Evolutionary conservation across 2,888 invertebrate species (phyloP).

Genomic region (Reticulitermes lucifugus): DNA sequence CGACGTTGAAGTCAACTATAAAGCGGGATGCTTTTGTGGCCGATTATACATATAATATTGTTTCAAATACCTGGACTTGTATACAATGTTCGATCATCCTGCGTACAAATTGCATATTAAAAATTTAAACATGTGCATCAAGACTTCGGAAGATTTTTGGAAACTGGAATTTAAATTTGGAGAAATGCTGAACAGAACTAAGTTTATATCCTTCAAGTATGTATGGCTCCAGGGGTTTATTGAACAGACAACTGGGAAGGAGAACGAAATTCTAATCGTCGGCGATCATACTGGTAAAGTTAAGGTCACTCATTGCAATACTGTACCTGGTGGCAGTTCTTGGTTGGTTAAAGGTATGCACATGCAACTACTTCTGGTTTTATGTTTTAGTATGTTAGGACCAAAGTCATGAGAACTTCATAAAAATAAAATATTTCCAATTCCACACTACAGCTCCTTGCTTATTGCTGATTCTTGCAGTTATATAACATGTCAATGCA

Average conservation of each 20-base stretch:
- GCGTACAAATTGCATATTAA: conserved; percentile 35
- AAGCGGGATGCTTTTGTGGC: too few relatives aligned
- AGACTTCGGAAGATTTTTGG: not conserved
- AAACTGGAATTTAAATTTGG: not conserved
- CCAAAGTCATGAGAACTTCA: too few relatives aligned
- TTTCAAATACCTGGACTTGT: not conserved
- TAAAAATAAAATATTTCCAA: too few relatives aligned
- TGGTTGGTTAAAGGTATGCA: conserved; percentile 48
- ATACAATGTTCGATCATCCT: conserved; percentile 1
- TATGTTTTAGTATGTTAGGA: too few relatives aligned
- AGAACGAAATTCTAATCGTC: conserved; percentile 52
- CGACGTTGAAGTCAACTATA: too few relatives aligned
- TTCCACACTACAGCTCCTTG: too few relatives aligned
- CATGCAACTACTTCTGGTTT: too few relatives aligned
- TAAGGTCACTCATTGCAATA: conserved; percentile 47
- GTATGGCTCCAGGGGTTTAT: conserved; percentile 53
- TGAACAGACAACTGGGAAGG: conserved; percentile 51
- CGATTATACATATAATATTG: too few relatives aligned
- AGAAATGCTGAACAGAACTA: conserved; percentile 1
- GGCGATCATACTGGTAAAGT: conserved; percentile 52
- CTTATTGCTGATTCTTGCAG: too few relatives aligned
- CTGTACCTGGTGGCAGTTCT: conserved; percentile 44
- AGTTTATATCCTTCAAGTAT: not conserved
- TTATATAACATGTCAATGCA: too few relatives aligned
- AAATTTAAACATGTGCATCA: conserved; percentile 29